Evolutionary conservation across 2,797 vertebrate species (phyloP), one percentile per base, ranked within the genome.

Genomic region (Picus viridis): DNA sequence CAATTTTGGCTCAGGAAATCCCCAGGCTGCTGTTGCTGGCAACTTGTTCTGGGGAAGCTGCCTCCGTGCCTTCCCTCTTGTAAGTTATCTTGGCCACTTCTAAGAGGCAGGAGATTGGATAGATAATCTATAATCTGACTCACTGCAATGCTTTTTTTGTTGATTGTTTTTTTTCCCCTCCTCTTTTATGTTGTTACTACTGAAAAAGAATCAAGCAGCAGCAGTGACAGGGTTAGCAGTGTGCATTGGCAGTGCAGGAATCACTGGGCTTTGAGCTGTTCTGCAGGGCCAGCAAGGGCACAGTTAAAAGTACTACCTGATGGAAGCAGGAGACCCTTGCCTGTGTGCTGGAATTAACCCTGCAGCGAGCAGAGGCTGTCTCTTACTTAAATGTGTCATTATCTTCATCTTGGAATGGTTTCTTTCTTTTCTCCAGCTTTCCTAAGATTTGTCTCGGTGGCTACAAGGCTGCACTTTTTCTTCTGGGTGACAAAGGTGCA

Each of bases 1-100:
- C 63, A 30, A 57, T 34, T 92, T 70, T 91, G 76, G 85, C 63
- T 81, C 67, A 24, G 92, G 91, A 94, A 93, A 88, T 93, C 83
- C 85, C 83, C 85, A 7, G 6, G 58, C 53, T 81, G 85, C 79
- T 43, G 2, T 27, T 71, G 51, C 69, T 75, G 89, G 69, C 70
- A 85, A 75, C 65, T 22, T 30, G 36, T 54, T 86, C 3, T 18
- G 30, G 62, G 71, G 79, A 16, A 85, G 58, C 39, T 88, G 62
- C 19, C 36, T 72, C 70, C 39, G 0, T 29, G 58, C 58, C 62
- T 74, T 69, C 36, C 4, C 16, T n/a, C 3, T 29, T 86, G 4
- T 24, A 72, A 63, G 34, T 59, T 79, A 56, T 16, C 64, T 78
- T 54, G 11, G 32, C 58, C 17, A 5, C 43, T 71, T 10, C 69